A percentile compares a stretch with the other conserved stretches of the same genome.
Conservation (phyloP, 2,797 vertebrate genomes). For the Anomalospiza imberbis region DNA sequence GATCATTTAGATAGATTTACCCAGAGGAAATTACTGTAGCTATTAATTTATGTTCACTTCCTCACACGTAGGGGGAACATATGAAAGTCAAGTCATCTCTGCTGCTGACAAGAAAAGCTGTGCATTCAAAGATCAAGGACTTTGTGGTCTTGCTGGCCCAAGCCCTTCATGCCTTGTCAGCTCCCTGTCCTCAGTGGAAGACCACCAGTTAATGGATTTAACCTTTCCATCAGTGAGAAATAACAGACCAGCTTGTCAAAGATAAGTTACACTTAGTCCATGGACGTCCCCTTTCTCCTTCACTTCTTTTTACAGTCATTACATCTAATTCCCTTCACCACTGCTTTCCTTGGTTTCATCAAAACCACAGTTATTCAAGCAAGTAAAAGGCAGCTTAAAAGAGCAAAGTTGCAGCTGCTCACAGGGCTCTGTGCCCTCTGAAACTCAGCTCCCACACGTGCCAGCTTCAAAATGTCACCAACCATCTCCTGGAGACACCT, state of each 20-base stretch:
- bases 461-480: slow-evolving; percentile 13
- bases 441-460: neutral
- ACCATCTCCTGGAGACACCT: neutral
- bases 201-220: slow-evolving; percentile 43
- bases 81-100: slow-evolving; percentile 34
- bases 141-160: neutral
- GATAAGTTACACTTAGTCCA: neutral
- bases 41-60: slow-evolving; percentile 41
- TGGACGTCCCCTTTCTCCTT: slow-evolving; percentile 10
- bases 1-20: slow-evolving; percentile 2
- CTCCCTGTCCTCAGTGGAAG: slow-evolving; percentile 8
- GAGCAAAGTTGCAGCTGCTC: neutral
- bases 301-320: slow-evolving; percentile 5
- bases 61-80: neutral
- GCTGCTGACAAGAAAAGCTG: slow-evolving; percentile 11
- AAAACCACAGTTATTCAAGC: neutral
- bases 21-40: slow-evolving; percentile 38
- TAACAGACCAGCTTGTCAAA: neutral
- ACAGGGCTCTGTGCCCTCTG: neutral
- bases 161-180: slow-evolving; percentile 48
- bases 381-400: slow-evolving; percentile 10
- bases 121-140: slow-evolving; percentile 12
- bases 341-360: neutral
- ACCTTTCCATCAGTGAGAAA: slow-evolving; percentile 24
- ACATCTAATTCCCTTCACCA: neutral